phyloP scores from a whole-genome alignment of 2,113 vertebrate genomes.

The Pungitius pungitius region DNA sequence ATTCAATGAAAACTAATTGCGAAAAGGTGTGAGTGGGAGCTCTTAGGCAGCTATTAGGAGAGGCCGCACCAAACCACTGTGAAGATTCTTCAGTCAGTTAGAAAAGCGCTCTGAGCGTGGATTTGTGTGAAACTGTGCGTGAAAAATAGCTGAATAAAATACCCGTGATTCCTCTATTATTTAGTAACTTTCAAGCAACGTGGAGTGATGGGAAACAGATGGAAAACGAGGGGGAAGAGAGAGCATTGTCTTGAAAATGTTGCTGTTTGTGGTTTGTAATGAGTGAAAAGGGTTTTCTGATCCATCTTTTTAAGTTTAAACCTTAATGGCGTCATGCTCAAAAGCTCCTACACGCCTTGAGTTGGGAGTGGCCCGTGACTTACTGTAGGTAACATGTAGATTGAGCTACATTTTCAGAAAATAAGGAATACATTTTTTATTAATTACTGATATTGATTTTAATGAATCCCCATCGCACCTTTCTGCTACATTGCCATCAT shows the following conservation, averaged over 20 bases:
- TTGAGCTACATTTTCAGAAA: background rate
- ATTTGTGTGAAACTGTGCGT: slow-evolving; percentile 82
- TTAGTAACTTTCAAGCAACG: slow-evolving; percentile 73
- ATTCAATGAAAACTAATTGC: slow-evolving; percentile 84
- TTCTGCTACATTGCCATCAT: background rate
- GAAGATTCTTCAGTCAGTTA: slow-evolving; percentile 72
- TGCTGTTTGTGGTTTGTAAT: slow-evolving; percentile 17
- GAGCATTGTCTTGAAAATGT: slow-evolving; percentile 30
- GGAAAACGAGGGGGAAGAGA: slow-evolving; percentile 24
- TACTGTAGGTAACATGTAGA: background rate
- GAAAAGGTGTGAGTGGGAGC: slow-evolving; percentile 56
- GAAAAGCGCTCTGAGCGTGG: slow-evolving; percentile 76
- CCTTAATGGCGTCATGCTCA: background rate
- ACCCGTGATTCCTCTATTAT: slow-evolving; percentile 81
- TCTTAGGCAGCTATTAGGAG: slow-evolving; percentile 70
- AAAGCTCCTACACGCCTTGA: background rate
- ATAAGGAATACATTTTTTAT: background rate
- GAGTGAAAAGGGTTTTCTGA: background rate
- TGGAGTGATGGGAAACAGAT: slow-evolving; percentile 66
- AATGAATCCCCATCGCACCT: background rate
- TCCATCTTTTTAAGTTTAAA: background rate
- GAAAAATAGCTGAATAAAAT: slow-evolving; percentile 78
- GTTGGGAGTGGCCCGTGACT: background rate
- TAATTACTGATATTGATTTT: background rate
- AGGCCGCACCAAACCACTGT: slow-evolving; percentile 50